Conservation (phyloP, 2,888 invertebrate species). For the Aphidius colemani region DNA sequence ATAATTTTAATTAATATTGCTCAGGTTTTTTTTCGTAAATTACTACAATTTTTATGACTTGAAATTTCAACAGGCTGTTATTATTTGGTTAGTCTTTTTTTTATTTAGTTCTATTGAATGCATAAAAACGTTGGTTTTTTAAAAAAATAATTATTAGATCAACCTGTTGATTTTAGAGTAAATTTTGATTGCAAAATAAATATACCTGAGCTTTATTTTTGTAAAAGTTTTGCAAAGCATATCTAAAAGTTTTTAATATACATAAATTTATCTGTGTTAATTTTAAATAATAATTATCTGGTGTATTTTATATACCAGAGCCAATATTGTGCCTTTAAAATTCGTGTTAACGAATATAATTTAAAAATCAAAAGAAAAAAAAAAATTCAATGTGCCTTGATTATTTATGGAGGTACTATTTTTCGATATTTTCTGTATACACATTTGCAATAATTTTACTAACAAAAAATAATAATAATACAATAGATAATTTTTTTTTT, state of each 20-base stretch:
- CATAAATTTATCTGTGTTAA: too few species aligned
- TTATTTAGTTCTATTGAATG: constrained; percentile 4
- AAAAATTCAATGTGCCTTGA: constrained; percentile 36
- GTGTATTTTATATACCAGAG: neutral
- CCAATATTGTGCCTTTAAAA: neutral
- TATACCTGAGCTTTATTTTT: too few species aligned
- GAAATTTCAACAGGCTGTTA: constrained; percentile 3
- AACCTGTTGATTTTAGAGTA: too few species aligned
- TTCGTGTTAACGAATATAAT: neutral
- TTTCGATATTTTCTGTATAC: neutral
- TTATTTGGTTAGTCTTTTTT: constrained; percentile 16
- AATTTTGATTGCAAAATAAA: too few species aligned
- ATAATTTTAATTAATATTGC: neutral
- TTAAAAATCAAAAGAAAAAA: constrained; percentile 21
- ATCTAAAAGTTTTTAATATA: too few species aligned
- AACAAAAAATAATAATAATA: too few species aligned
- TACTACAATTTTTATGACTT: neutral
- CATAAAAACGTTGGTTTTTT: too few species aligned
- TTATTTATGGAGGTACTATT: constrained; percentile 14
- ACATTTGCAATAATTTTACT: too few species aligned
- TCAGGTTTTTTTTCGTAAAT: neutral
- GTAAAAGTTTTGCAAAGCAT: too few species aligned
- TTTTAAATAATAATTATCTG: too few species aligned
- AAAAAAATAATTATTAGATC: too few species aligned
- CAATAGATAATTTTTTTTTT: too few species aligned